phyloP scores from a whole-genome alignment of 2,888 invertebrate genomes.

The Drosophila cyrtoloma region DNA sequence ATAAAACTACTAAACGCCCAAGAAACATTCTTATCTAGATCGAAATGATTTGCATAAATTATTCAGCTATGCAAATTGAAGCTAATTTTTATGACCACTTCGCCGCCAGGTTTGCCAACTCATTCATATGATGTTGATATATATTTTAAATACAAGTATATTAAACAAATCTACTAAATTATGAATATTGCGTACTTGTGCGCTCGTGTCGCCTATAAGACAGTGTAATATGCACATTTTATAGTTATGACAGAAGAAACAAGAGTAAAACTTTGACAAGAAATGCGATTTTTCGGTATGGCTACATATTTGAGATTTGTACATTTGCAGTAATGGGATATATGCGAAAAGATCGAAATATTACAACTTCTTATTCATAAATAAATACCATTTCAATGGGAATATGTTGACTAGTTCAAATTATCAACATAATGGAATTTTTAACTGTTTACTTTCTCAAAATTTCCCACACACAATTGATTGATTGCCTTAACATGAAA shows the following conservation, averaged over 20 bases:
- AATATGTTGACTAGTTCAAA: not conserved
- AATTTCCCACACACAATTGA: conserved; percentile 4
- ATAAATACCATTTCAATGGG: no score
- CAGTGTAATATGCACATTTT: not conserved
- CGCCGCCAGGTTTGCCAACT: conserved; percentile 23
- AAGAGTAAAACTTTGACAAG: not conserved
- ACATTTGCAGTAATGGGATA: not conserved
- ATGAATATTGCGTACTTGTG: conserved; percentile 27
- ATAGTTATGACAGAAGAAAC: not conserved
- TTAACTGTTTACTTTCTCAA: not conserved
- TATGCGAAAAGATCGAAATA: not conserved
- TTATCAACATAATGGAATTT: not conserved
- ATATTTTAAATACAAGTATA: conserved; percentile 30
- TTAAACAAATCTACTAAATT: conserved; percentile 54
- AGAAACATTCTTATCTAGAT: conserved; percentile 70
- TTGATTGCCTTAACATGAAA: conserved; percentile 9
- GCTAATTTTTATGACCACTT: conserved; percentile 70
- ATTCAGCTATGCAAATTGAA: conserved; percentile 75
- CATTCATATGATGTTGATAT: conserved; percentile 41
- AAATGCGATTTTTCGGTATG: not conserved
- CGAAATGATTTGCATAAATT: conserved; percentile 74
- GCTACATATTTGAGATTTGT: not conserved
- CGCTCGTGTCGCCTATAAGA: conserved; percentile 6
- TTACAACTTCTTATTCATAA: not conserved
- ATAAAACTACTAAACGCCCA: conserved; percentile 40